Percentiles rank a stretch among this genome's conserved stretches.
phyloP scores from a whole-genome alignment of 2,113 vertebrate genomes.

The Arenaria interpres region DNA sequence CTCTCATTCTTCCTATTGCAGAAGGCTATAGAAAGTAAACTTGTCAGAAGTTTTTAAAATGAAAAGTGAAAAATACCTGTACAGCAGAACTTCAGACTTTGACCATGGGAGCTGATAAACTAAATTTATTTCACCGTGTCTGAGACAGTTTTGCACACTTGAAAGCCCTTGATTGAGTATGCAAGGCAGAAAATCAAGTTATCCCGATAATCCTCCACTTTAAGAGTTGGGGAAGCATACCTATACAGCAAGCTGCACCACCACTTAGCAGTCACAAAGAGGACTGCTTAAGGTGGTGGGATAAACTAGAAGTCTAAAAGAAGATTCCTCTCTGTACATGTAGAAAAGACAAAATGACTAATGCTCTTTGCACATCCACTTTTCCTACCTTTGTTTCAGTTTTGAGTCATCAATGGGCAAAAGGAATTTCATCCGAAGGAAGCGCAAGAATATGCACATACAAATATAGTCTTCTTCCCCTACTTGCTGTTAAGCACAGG shows the following conservation, averaged over 20 bases:
- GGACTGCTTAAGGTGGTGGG: not conserved
- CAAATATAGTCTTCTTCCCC: not conserved
- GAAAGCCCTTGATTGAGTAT: not conserved
- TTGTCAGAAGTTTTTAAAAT: not conserved
- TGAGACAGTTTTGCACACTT: not conserved
- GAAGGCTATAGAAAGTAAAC: not conserved
- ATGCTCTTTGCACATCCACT: not conserved
- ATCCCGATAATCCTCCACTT: not conserved
- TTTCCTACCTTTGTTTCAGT: not conserved
- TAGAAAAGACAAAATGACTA: not conserved
- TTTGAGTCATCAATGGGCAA: not conserved
- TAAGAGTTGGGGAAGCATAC: not conserved
- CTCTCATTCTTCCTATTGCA: not conserved
- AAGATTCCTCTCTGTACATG: fast-evolving
- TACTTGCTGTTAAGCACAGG: not conserved
- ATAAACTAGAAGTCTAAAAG: not conserved
- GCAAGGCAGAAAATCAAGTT: not conserved
- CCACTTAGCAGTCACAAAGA: not conserved
- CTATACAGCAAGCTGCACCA: not conserved
- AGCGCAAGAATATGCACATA: fast-evolving
- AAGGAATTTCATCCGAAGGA: not conserved
- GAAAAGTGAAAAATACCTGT: not conserved
- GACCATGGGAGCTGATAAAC: not conserved
- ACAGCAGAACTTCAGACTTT: not conserved
- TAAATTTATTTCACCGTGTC: not conserved